Base-by-base conservation (phyloP, 2,888 invertebrate species). In the Macrosoma leucophasiata region DNA sequence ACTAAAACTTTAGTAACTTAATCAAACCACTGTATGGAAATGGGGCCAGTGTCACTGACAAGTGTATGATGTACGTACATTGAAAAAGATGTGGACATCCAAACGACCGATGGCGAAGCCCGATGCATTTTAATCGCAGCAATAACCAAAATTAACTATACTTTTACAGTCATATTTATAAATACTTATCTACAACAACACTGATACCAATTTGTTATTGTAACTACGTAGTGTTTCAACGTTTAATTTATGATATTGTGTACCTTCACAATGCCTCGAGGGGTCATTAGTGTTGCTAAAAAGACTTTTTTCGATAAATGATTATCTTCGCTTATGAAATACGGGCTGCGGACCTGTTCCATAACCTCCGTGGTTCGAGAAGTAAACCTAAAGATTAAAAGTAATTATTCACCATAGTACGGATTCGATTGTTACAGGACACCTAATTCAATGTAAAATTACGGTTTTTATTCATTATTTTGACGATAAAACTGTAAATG, bases 301-400 rank as follows among this genome's bases (percentile, higher is more conserved):
- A 63, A 51, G 48, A 57, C 63, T 62, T 62, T 65, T 58, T 67
- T 59, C 52, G 58, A 58, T 67, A 77, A 58, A 71, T 46, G 51
- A 64, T 62, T 70, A 62, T 71, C 76, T 76, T 75, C 73, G 55
- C 67, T 69, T 55, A 56, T 59, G 66, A 70, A 74, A 74, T 74
- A 73, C 52, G 71, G 62, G 68, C 72, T 74, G 70, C 64, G 63
- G 57, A 50, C 51, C 59, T 63, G 63, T 68, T 75, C 79, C 81
- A 79, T 84, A 82, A 84, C 84, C 84, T 82, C 74, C 74, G 77
- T 52, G 61, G 65, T 63, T 66, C 55, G 53, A 58, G 64, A 65
- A 57, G 66, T 63, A 69, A 64, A 78, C 76, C 79, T 81, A 72
- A 31, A 63, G 72, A 73, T 73, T 68, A 62, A 52, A 48, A 51